Percentiles rank a stretch among this genome's conserved stretches.
phyloP scores from a whole-genome alignment of 2,797 vertebrate species.

The Dromococcyx pavoninus region DNA sequence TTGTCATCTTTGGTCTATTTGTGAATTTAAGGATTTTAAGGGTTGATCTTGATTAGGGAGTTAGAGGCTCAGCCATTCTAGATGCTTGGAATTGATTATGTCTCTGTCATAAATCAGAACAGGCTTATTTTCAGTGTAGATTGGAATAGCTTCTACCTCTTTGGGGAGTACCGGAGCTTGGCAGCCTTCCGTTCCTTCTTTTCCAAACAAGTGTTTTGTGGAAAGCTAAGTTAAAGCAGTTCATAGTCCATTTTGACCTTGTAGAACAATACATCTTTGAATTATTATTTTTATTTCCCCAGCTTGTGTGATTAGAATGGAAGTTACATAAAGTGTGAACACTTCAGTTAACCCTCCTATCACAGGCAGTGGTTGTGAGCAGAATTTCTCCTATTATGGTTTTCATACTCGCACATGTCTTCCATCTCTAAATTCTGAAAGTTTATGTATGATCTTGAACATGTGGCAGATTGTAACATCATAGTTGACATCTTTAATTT shows the following conservation, averaged over 20 bases:
- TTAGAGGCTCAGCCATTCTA: not conserved
- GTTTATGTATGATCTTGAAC: not conserved
- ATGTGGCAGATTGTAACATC: not conserved
- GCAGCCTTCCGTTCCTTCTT: not conserved
- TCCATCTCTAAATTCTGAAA: not conserved
- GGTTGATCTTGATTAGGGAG: not conserved
- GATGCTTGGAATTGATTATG: not conserved
- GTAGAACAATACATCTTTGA: not conserved
- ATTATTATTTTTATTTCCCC: not conserved
- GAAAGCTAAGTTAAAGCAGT: not conserved
- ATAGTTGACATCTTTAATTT: not conserved
- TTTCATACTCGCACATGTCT: not conserved
- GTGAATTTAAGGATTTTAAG: not conserved
- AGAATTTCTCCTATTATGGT: not conserved
- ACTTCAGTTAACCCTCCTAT: not conserved
- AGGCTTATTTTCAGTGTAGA: not conserved
- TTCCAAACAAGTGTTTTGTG: conserved; percentile 6
- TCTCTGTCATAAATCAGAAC: conserved; percentile 3
- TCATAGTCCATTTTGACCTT: not conserved
- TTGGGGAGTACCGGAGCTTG: not conserved
- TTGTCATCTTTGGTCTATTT: not conserved
- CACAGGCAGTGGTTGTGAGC: not conserved
- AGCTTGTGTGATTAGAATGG: not conserved
- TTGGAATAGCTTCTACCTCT: not conserved
- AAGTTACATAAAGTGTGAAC: not conserved